These are phyloP conservation scores for Ginglymostoma cirratum DNA, from an alignment of 2,113 vertebrate genomes.

Conservation along the genomic window DNA sequence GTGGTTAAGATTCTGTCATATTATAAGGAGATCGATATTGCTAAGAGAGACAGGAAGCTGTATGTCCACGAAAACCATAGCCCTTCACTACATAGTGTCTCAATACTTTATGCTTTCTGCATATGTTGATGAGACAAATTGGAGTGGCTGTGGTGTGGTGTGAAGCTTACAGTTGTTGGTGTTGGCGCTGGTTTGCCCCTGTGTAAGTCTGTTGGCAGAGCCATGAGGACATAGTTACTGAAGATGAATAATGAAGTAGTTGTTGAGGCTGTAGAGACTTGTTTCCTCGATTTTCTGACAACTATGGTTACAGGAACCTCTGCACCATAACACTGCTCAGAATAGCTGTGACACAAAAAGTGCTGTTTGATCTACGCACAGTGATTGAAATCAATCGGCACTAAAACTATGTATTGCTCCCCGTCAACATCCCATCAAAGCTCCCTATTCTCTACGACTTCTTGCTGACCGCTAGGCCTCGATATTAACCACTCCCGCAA, in stretches of 20 bases:
- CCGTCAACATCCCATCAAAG: not conserved
- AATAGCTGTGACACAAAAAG: not conserved
- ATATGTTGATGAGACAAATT: not conserved
- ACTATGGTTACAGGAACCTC: not conserved
- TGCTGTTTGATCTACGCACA: not conserved
- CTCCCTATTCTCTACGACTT: not conserved
- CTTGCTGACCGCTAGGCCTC: not conserved
- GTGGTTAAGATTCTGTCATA: slow-evolving; percentile 2
- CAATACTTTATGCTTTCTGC: not conserved
- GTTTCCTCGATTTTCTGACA: not conserved
- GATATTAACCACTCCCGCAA: no score
- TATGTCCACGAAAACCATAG: not conserved
- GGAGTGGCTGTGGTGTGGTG: not conserved
- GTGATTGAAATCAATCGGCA: not conserved
- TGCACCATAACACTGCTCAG: not conserved
- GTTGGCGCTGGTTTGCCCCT: not conserved
- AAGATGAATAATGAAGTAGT: not conserved
- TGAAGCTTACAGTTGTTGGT: not conserved
- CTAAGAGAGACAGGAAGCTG: not conserved
- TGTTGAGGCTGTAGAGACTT: not conserved
- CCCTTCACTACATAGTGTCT: not conserved
- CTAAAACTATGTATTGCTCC: no score
- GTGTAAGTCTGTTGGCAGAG: no score
- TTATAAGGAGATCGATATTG: not conserved
- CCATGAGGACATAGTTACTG: not conserved